Evolutionary conservation across 2,113 vertebrate genomes (phyloP).

Genomic region (Neogale vison): DNA sequence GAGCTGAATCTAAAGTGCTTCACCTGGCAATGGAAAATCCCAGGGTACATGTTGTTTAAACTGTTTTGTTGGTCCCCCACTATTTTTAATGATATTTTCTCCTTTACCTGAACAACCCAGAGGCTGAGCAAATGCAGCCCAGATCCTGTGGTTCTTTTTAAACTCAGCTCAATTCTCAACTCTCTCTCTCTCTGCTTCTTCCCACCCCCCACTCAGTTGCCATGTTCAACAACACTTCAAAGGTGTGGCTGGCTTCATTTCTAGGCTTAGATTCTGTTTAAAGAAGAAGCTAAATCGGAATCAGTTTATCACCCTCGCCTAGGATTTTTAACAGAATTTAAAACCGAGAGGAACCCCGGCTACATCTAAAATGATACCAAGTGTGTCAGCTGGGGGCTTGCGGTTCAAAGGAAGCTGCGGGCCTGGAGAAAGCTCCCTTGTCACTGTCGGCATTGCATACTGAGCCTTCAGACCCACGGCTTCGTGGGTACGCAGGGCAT

Average conservation of each 20-base stretch:
- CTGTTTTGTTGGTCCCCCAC: conserved; percentile 40
- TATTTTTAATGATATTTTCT: conserved; percentile 70
- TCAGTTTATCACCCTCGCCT: conserved; percentile 66
- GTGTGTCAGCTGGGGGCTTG: conserved; percentile 27
- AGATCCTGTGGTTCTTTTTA: conserved; percentile 59
- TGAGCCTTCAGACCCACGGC: neutral
- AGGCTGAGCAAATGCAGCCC: conserved; percentile 47
- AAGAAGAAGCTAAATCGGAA: conserved; percentile 74
- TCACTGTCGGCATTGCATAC: neutral
- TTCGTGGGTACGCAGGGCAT: neutral
- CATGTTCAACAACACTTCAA: conserved; percentile 76
- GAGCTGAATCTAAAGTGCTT: conserved; percentile 19
- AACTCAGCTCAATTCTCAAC: conserved; percentile 54
- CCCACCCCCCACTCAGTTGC: conserved; percentile 46
- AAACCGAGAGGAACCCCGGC: conserved; percentile 55
- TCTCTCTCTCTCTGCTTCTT: conserved; percentile 42
- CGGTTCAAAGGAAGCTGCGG: conserved; percentile 34
- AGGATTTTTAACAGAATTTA: conserved; percentile 71
- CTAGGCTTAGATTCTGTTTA: conserved; percentile 63
- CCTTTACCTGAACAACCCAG: conserved; percentile 56
- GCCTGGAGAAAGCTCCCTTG: neutral
- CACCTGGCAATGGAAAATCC: neutral
- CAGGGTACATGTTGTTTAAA: conserved; percentile 38
- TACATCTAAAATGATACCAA: conserved; percentile 63
- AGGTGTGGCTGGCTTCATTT: conserved; percentile 71